phyloP scores from a whole-genome alignment of 2,113 vertebrate genomes.

The Abramis brama region DNA sequence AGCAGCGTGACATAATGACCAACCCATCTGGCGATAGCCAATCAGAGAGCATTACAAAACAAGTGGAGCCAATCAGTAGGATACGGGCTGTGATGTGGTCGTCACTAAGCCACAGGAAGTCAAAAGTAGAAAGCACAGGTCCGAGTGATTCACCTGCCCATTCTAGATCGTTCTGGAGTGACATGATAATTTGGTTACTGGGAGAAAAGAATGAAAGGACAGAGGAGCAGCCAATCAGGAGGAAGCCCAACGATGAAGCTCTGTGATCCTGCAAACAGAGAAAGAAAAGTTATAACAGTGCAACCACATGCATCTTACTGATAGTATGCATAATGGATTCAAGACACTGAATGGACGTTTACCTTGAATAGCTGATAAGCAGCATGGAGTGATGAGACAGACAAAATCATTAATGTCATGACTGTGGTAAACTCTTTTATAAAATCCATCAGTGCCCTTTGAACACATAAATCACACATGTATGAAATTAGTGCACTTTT shows the following conservation, averaged over 20 bases:
- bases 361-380: conserved; percentile 76
- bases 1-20: conserved; percentile 69
- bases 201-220: conserved; percentile 56
- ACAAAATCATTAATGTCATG: conserved; percentile 61
- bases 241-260: conserved; percentile 73
- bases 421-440: conserved; percentile 52
- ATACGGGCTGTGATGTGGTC: conserved; percentile 71
- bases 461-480: conserved; percentile 3
- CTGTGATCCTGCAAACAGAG: conserved; percentile 70
- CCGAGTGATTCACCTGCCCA: conserved; percentile 70
- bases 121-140: conserved; percentile 71
- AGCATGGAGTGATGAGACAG: conserved; percentile 60
- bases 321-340: background rate
- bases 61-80: conserved; percentile 71
- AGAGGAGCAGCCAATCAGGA: conserved; percentile 72
- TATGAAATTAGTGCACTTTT: background rate
- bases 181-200: conserved; percentile 50
- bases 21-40: conserved; percentile 72
- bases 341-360: background rate
- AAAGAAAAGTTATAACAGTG: conserved; percentile 11
- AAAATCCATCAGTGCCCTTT: conserved; percentile 35
- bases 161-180: conserved; percentile 65
- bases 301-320: background rate
- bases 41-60: conserved; percentile 67
- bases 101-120: conserved; percentile 77